A percentile compares a stretch with the other conserved stretches of the same genome.
Conservation (phyloP, 2,113 vertebrate genomes). For the Melanostigma gelatinosum region DNA sequence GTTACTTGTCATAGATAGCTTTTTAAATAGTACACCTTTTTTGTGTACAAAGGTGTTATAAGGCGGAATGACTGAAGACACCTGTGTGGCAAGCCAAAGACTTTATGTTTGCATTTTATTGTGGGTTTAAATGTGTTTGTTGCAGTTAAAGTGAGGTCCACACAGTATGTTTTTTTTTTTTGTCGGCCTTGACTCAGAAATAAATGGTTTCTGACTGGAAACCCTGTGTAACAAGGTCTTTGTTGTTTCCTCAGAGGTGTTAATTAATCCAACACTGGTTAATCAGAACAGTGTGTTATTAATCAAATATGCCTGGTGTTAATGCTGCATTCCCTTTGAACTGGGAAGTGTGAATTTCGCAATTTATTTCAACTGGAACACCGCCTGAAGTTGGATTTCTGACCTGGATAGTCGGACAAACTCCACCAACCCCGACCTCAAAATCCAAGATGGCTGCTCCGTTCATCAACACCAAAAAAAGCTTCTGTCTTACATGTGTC, state of each 20-base stretch:
- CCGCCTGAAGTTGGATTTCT: too few species aligned
- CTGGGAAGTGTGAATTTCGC: not conserved
- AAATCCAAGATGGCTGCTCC: not conserved
- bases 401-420: too few species aligned
- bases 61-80: not conserved
- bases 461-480: too few species aligned
- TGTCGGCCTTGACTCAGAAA: not conserved
- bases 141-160: not conserved
- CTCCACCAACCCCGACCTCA: not conserved
- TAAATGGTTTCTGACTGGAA: not conserved
- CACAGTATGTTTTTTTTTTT: not conserved
- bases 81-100: not conserved
- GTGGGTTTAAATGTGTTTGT: too few species aligned
- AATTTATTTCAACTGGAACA: too few species aligned
- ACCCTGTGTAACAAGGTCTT: not conserved
- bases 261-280: slow-evolving; percentile 1
- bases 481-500: too few species aligned
- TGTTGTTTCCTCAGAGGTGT: not conserved
- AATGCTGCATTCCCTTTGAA: too few species aligned
- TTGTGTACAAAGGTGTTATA: too few species aligned
- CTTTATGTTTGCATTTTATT: too few species aligned
- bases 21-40: not conserved
- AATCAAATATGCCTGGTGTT: not conserved
- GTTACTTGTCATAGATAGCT: not conserved
- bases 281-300: not conserved